These are phyloP conservation scores for Synanthedon vespiformis DNA, from an alignment of 2,888 invertebrate species.

Conservation along the genomic window DNA sequence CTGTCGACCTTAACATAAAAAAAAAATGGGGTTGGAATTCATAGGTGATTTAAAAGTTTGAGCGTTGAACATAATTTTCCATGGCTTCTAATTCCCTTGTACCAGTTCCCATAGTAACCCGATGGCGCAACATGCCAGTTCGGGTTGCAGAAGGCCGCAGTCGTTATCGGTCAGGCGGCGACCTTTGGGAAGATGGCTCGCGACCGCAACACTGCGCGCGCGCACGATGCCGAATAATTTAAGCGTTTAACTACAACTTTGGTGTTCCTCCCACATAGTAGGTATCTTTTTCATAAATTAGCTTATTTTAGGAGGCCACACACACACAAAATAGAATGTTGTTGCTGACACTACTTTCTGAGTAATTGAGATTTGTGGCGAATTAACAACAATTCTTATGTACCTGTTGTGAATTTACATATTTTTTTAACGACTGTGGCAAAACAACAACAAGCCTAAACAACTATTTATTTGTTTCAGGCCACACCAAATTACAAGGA, in stretches of 20 bases:
- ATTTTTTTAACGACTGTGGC: too few species aligned
- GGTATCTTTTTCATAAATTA: neutral
- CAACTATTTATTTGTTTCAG: neutral
- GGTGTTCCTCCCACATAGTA: too few species aligned
- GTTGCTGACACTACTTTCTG: too few species aligned
- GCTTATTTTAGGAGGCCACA: neutral
- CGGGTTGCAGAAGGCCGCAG: conserved; percentile 50
- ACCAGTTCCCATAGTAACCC: conserved; percentile 22
- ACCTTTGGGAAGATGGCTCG: conserved; percentile 57
- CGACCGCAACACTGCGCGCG: conserved; percentile 5
- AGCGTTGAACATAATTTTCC: neutral
- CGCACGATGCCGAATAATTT: conserved; percentile 1
- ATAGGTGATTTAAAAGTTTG: too few species aligned
- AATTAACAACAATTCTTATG: too few species aligned
- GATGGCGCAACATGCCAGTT: conserved; percentile 28
- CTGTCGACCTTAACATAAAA: too few species aligned
- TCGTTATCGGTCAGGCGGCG: conserved; percentile 62
- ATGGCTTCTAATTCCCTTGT: neutral
- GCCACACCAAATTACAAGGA: too few species aligned
- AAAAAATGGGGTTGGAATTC: too few species aligned
- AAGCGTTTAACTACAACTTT: neutral
- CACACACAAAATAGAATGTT: too few species aligned
- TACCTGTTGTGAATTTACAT: too few species aligned
- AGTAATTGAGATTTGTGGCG: too few species aligned
- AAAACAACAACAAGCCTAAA: too few species aligned